Base-by-base conservation (phyloP, 2,888 invertebrate genomes). In the Drosophila colorata region DNA sequence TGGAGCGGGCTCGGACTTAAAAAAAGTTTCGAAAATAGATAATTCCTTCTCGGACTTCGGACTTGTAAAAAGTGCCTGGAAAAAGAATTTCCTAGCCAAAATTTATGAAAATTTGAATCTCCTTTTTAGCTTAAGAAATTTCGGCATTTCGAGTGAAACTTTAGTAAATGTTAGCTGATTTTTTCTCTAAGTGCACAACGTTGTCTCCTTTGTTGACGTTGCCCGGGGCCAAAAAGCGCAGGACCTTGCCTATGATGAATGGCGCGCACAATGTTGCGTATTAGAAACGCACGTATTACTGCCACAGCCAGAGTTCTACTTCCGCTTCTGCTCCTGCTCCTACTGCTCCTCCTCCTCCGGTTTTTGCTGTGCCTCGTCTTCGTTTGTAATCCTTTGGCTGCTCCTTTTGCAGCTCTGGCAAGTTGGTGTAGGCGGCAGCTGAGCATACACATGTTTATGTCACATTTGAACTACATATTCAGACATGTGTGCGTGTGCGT, bases 401-500 rank as follows among this genome's bases (percentile, higher is more conserved):
- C 68, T 80, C 66, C 76, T 67, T 80, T 80, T 80, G 69, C 56
- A 55, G 68, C 57, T 59, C 46, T 33, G 59, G 28, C 35, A 61
- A 61, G 47, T 63, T 43, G 63, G 23, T 20, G 35, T 18, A 47
- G 74, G 67, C 74, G 71, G 53, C 79, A 84, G 87, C 83, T 83
- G 87, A 81, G 69, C 74, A 72, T 87, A 83, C 83, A 83, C 83
- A 83, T 83, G 83, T 84, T 84, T 87, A 72, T 83, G 83, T 81
- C 83, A 83, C 85, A 83, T 81, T 83, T 78, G 74, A 69, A 76
- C 73, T 71, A 76, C 70, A 79, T 57, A 73, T 63, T 69, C 51
- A 14, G 43, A 58, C 40, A 25, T 13, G 23, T 44, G 47, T 41
- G 18, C 16, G 18, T 14, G 52, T 9, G 13, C 16, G 56, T 33